Conservation (phyloP, 1,140 invertebrate species). For the Melanaphis sacchari region DNA sequence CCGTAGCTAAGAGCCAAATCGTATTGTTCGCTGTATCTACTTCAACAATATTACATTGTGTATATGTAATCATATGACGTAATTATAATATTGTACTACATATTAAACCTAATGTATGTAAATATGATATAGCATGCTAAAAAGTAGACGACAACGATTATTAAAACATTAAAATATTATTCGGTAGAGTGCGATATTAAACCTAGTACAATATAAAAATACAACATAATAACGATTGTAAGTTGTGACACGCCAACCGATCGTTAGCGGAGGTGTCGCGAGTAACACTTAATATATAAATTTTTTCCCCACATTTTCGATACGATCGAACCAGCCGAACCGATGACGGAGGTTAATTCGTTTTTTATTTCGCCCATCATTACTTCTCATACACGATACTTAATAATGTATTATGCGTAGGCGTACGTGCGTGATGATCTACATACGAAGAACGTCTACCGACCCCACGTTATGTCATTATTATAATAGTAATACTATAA, state of each 20-base stretch:
- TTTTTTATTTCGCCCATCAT: background rate
- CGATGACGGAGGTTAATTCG: background rate
- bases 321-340: background rate
- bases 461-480: background rate
- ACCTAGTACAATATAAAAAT: background rate
- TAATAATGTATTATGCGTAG: background rate
- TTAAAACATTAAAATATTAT: constrained; percentile 5
- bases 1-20: too few species aligned
- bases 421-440: background rate
- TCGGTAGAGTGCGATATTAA: background rate
- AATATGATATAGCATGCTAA: background rate
- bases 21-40: too few species aligned
- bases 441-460: background rate
- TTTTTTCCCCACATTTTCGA: background rate
- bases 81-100: too few species aligned
- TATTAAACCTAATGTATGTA: too few species aligned
- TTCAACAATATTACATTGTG: background rate
- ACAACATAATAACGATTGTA: background rate
- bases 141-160: background rate
- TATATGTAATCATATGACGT: background rate
- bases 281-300: background rate
- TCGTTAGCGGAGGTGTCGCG: constrained; percentile 44
- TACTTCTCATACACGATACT: background rate
- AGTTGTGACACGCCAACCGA: constrained; percentile 22
- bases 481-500: background rate